Evolutionary conservation across 2,888 invertebrate genomes (phyloP).

Genomic region (Agonopterix heracliana): DNA sequence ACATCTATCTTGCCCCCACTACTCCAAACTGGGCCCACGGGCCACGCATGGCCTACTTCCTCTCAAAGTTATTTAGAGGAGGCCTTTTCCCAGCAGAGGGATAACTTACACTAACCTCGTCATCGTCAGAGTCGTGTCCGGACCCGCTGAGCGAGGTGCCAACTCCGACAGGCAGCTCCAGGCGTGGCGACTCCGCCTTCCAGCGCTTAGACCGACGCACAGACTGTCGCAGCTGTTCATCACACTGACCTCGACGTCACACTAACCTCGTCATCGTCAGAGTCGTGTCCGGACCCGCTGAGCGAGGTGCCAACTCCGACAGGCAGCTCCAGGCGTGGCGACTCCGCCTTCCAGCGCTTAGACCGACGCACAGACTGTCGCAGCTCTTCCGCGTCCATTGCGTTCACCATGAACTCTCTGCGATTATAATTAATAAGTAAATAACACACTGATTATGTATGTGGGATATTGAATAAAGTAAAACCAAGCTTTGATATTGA

Average conservation of each 20-base stretch:
- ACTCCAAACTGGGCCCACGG: too few species aligned
- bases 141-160: slow-evolving; percentile 66
- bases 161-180: slow-evolving; percentile 50
- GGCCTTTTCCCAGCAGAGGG: too few species aligned
- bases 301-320: slow-evolving; percentile 60
- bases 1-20: too few species aligned
- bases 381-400: slow-evolving; percentile 90
- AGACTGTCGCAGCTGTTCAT: slow-evolving; percentile 86
- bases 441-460: too few species aligned
- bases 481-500: too few species aligned
- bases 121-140: slow-evolving; percentile 81
- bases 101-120: slow-evolving; percentile 39
- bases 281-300: slow-evolving; percentile 76
- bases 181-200: slow-evolving; percentile 51
- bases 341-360: slow-evolving; percentile 74
- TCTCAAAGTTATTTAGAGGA: too few species aligned
- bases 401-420: slow-evolving; percentile 91
- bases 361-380: slow-evolving; percentile 83
- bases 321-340: slow-evolving; percentile 53
- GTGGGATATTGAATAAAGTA: too few species aligned
- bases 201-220: slow-evolving; percentile 81
- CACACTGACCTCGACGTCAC: too few species aligned
- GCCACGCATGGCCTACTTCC: too few species aligned
- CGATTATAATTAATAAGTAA: not conserved
- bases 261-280: slow-evolving; percentile 83